These are phyloP conservation scores for Lamprotornis superbus DNA, from an alignment of 2,113 vertebrate genomes.

Conservation along the genomic window DNA sequence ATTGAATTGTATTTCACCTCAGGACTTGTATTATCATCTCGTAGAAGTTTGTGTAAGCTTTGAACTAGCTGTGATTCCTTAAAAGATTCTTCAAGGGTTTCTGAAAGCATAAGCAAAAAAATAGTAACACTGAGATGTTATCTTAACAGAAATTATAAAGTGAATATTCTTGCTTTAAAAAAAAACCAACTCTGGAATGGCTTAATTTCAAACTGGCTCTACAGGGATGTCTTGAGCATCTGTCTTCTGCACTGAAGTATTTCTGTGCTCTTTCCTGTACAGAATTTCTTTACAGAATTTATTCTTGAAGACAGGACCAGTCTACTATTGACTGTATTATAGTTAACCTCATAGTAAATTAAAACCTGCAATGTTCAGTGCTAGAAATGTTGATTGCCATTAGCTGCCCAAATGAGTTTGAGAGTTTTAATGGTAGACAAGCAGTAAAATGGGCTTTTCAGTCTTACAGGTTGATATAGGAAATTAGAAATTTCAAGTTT, in stretches of 20 bases:
- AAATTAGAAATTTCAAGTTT: background rate
- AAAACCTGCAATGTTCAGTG: background rate
- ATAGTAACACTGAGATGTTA: background rate
- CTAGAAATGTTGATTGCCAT: background rate
- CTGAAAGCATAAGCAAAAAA: conserved; percentile 60
- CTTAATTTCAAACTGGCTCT: background rate
- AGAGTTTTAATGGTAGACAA: background rate
- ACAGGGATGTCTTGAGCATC: background rate
- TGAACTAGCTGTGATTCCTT: conserved; percentile 75
- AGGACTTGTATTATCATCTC: conserved; percentile 77
- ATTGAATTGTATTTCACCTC: conserved; percentile 87
- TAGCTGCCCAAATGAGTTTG: background rate
- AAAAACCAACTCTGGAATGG: background rate
- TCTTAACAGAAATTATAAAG: background rate
- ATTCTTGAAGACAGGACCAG: background rate
- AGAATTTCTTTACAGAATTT: background rate
- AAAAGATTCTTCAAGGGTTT: conserved; percentile 75
- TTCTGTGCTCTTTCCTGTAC: background rate
- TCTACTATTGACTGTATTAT: background rate
- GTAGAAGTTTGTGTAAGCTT: conserved; percentile 80
- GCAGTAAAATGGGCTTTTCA: background rate
- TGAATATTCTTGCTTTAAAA: background rate
- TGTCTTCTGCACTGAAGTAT: background rate
- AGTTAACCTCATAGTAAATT: background rate
- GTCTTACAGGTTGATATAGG: background rate